Evolutionary conservation across 2,888 invertebrate genomes (phyloP).

Genomic region (Rhagophthalmus giganteus): DNA sequence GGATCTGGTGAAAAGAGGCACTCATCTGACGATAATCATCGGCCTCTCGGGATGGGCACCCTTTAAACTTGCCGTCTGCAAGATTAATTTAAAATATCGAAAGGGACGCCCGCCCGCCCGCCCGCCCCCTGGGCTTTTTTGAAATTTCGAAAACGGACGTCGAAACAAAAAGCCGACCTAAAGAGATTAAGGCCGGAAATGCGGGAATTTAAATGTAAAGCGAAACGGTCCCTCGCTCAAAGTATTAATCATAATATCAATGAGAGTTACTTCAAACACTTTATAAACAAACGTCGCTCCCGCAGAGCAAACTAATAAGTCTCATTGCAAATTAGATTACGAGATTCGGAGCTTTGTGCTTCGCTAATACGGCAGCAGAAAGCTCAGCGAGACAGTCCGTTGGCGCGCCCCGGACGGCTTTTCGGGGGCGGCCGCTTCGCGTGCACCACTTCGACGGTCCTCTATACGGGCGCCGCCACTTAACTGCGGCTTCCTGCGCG

Average conservation of each 20-base stretch:
- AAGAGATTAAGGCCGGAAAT: constrained; percentile 15
- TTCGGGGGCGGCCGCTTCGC: constrained; percentile 34
- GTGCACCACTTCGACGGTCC: constrained; percentile 39
- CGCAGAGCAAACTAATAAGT: constrained; percentile 55
- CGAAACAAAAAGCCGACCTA: constrained; percentile 1
- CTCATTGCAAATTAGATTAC: constrained; percentile 57
- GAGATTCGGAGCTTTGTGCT: constrained; percentile 55
- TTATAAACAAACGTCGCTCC: constrained; percentile 48
- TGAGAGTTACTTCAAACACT: constrained; percentile 41
- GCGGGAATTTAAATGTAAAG: constrained; percentile 13
- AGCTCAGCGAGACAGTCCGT: constrained; percentile 47
- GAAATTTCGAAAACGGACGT: background rate
- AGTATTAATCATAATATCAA: constrained; percentile 48
- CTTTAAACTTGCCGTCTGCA: constrained; percentile 16
- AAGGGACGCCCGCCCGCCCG: too few species aligned
- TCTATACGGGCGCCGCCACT: constrained; percentile 48
- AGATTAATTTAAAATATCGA: constrained; percentile 12
- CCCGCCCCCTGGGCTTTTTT: too few species aligned
- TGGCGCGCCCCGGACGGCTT: constrained; percentile 36
- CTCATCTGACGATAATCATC: constrained; percentile 38
- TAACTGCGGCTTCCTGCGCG: constrained; percentile 54
- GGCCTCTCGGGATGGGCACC: constrained; percentile 35
- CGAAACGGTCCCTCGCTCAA: constrained; percentile 22
- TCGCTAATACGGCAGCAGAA: constrained; percentile 53
- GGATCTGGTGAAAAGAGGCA: constrained; percentile 36